Evolutionary conservation across 1,140 invertebrate genomes (phyloP).

Genomic region (Gryon sp.): DNA sequence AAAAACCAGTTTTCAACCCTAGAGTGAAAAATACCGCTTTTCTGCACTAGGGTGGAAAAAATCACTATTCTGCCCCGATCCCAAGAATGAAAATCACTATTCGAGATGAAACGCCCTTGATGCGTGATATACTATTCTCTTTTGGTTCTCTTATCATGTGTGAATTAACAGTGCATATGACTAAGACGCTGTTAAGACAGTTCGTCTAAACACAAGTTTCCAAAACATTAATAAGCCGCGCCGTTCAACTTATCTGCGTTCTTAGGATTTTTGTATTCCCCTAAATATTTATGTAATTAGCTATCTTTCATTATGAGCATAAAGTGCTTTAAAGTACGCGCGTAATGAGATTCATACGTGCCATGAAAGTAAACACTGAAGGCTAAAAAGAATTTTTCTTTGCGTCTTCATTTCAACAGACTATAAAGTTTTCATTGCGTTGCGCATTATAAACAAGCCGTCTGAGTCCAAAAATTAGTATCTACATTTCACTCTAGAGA

Average conservation of each 20-base stretch:
- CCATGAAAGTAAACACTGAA: slow-evolving; percentile 41
- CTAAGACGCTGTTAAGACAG: too few relatives aligned
- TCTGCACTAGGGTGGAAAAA: too few relatives aligned
- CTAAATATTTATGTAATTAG: slow-evolving; percentile 60
- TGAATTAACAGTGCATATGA: too few relatives aligned
- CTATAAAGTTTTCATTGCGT: slow-evolving; percentile 39
- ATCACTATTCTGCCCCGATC: too few relatives aligned
- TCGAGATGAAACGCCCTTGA: too few relatives aligned
- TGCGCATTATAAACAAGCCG: slow-evolving; percentile 35
- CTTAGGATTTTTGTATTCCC: slow-evolving; percentile 40
- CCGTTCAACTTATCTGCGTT: slow-evolving; percentile 50
- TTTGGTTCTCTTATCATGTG: too few relatives aligned
- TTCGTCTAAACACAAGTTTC: too few relatives aligned
- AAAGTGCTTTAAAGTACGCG: slow-evolving; percentile 51
- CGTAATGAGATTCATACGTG: slow-evolving; percentile 62
- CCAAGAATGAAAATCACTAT: too few relatives aligned
- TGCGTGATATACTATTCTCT: too few relatives aligned
- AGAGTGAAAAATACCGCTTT: too few relatives aligned
- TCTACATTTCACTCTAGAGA: too few relatives aligned
- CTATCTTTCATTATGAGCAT: slow-evolving; percentile 48
- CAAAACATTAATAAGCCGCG: slow-evolving; percentile 56
- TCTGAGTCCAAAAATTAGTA: slow-evolving; percentile 5
- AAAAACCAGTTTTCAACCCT: too few relatives aligned
- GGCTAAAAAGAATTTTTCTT: slow-evolving; percentile 32
- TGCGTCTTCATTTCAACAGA: slow-evolving; percentile 45